Evolutionary conservation across 2,797 vertebrate genomes (phyloP).

Genomic region (Urosaurus nigricauda): DNA sequence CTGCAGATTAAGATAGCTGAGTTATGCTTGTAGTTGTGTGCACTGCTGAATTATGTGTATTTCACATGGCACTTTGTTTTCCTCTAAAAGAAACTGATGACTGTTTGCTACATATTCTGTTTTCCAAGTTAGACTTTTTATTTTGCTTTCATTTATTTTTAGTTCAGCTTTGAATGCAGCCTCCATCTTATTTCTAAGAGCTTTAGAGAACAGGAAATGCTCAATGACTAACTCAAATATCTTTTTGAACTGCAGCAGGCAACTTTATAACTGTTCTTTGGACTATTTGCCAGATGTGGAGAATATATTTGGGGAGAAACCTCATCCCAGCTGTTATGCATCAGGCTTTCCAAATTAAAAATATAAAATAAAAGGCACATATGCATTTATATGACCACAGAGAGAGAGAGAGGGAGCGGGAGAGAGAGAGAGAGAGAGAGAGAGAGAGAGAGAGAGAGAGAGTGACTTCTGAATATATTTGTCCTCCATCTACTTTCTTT

Average conservation of each 20-base stretch:
- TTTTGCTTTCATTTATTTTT: constrained; percentile 50
- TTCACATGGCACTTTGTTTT: constrained; percentile 54
- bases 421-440: no score
- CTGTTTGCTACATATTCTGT: constrained; percentile 53
- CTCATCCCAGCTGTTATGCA: not conserved
- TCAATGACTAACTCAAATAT: constrained; percentile 42
- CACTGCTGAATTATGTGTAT: constrained; percentile 49
- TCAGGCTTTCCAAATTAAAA: not conserved
- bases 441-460: no score
- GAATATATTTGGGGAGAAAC: constrained; percentile 30
- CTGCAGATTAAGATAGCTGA: constrained; percentile 62
- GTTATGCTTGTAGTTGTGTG: constrained; percentile 2
- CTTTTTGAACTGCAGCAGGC: constrained; percentile 17
- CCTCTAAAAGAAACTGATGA: constrained; percentile 34
- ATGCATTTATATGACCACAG: no score
- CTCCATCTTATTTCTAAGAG: constrained; percentile 50
- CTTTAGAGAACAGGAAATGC: constrained; percentile 48
- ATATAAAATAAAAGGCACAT: no score
- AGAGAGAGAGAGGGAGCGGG: no score
- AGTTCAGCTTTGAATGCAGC: constrained; percentile 55
- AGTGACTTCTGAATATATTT: no score
- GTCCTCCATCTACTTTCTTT: not conserved
- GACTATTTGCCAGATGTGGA: constrained; percentile 57
- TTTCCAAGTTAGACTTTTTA: constrained; percentile 38
- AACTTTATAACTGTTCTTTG: constrained; percentile 61